phyloP scores from a whole-genome alignment of 2,797 vertebrate species.

The Darevskia nairensis region DNA sequence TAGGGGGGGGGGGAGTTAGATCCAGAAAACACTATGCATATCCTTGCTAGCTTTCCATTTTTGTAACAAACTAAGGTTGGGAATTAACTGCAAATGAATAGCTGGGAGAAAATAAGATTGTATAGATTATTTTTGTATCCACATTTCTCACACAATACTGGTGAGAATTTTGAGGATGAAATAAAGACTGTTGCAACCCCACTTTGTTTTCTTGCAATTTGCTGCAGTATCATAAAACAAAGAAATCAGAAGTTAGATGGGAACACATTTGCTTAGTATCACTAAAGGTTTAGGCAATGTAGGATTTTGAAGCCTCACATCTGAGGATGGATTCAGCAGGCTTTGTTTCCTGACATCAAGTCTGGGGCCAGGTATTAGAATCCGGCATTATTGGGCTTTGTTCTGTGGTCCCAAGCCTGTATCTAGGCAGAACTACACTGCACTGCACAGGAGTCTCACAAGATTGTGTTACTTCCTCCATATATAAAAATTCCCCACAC shows the following conservation, averaged over 20 bases:
- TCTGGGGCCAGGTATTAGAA: too few relatives aligned
- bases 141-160: constrained; percentile 47
- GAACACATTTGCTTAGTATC: constrained; percentile 51
- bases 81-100: constrained; percentile 56
- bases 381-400: not conserved
- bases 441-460: not conserved
- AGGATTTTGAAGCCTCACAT: not conserved
- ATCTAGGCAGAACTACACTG: not conserved
- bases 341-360: not conserved
- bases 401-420: not conserved
- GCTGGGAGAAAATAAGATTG: constrained; percentile 27
- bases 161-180: constrained; percentile 23
- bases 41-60: constrained; percentile 43
- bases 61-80: constrained; percentile 40
- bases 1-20: constrained; percentile 43
- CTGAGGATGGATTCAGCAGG: not conserved
- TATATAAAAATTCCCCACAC: too few relatives aligned
- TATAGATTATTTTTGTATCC: constrained; percentile 8
- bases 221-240: constrained; percentile 42
- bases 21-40: constrained; percentile 39
- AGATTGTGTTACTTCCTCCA: too few relatives aligned
- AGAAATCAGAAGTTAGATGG: constrained; percentile 37
- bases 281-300: not conserved
- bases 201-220: constrained; percentile 58
- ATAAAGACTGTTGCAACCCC: constrained; percentile 22